Evolutionary conservation across 2,888 invertebrate species (phyloP).

Genomic region (Chydorus sphaericus): DNA sequence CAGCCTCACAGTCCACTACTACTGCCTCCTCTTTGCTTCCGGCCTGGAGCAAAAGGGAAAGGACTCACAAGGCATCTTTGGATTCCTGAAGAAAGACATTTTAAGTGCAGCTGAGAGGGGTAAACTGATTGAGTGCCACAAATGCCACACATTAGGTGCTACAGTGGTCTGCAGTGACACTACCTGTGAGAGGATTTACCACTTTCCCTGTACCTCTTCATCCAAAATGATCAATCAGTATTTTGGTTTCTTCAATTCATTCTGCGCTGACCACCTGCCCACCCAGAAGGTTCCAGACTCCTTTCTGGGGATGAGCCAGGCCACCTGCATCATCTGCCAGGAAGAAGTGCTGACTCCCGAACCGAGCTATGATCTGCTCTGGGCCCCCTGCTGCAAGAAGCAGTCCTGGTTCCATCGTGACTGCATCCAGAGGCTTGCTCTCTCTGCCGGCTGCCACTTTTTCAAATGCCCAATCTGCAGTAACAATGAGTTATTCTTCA

Average conservation of each 20-base stretch:
- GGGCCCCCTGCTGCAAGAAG: slow-evolving; percentile 12
- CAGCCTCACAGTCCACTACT: slow-evolving; percentile 50
- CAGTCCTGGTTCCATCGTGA: slow-evolving; percentile 3
- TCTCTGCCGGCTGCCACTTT: background rate
- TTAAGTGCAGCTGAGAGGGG: slow-evolving; percentile 47
- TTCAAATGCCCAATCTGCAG: background rate
- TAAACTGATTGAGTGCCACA: slow-evolving; percentile 48
- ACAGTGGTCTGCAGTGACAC: slow-evolving; percentile 52
- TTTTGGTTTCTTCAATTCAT: slow-evolving; percentile 44
- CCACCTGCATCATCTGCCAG: slow-evolving; percentile 5
- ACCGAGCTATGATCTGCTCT: background rate
- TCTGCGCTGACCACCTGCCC: slow-evolving; percentile 44
- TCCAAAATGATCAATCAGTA: slow-evolving; percentile 48
- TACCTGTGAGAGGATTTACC: slow-evolving; percentile 52
- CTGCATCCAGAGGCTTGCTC: slow-evolving; percentile 1
- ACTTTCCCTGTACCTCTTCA: slow-evolving; percentile 54
- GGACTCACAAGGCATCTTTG: slow-evolving; percentile 53
- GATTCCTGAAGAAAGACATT: slow-evolving; percentile 56
- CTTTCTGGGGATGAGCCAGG: too few relatives aligned
- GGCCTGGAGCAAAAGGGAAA: slow-evolving; percentile 49
- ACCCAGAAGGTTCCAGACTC: slow-evolving; percentile 33
- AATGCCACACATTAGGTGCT: slow-evolving; percentile 49
- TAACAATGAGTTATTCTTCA: too few relatives aligned
- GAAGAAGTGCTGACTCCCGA: background rate
- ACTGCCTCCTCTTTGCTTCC: slow-evolving; percentile 56